phyloP scores from a whole-genome alignment of 2,797 vertebrate genomes.

The Hafferia zeledoni region DNA sequence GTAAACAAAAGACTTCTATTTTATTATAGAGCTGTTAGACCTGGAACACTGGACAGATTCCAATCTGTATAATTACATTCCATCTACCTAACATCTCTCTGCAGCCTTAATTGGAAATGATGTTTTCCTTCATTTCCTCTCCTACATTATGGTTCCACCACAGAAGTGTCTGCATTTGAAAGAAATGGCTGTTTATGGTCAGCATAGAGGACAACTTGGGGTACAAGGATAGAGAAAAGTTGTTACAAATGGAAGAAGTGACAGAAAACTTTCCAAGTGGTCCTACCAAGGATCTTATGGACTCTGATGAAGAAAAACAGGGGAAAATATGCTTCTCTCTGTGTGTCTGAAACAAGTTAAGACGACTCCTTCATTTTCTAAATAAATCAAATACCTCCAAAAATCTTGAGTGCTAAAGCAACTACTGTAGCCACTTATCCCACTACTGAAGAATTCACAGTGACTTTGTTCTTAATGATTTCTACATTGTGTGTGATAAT shows the following conservation, averaged over 20 bases:
- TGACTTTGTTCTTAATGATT: not conserved
- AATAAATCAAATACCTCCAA: not conserved
- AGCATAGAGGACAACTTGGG: not conserved
- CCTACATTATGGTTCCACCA: not conserved
- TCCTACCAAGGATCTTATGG: not conserved
- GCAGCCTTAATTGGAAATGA: conserved; percentile 23
- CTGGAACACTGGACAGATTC: conserved; percentile 33
- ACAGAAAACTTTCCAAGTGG: not conserved
- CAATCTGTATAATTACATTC: conserved; percentile 26
- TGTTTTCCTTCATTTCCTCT: conserved; percentile 31
- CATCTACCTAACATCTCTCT: not conserved
- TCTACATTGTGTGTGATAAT: not conserved
- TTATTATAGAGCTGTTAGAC: conserved; percentile 54
- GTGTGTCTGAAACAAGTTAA: not conserved
- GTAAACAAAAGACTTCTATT: conserved; percentile 52
- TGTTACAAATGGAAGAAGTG: not conserved
- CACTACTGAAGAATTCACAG: not conserved
- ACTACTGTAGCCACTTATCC: not conserved
- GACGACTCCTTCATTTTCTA: not conserved
- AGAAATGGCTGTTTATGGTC: not conserved
- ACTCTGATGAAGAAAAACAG: not conserved
- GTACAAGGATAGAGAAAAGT: not conserved
- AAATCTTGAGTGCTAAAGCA: not conserved
- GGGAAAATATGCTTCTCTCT: not conserved
- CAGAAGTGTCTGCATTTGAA: not conserved